Percentiles rank a stretch among this genome's conserved stretches.
Conservation (phyloP, 1,140 invertebrate species). For the Tetragnatha versicolor region DNA sequence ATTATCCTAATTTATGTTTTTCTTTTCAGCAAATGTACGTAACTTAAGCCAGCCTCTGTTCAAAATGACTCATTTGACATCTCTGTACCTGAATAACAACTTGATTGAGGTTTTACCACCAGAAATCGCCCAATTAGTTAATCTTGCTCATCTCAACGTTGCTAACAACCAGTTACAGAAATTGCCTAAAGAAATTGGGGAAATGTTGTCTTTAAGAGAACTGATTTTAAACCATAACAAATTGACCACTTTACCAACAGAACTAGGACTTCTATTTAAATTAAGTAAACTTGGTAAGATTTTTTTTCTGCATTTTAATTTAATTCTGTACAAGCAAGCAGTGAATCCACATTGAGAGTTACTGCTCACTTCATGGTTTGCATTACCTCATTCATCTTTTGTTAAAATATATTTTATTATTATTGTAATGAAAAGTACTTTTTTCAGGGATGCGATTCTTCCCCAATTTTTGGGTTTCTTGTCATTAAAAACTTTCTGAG, state of each 20-base stretch:
- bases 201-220: conserved; percentile 92
- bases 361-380: too few species aligned
- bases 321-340: too few species aligned
- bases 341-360: too few species aligned
- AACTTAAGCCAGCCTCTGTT: conserved; percentile 91
- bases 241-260: conserved; percentile 90
- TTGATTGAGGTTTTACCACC: conserved; percentile 84
- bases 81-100: conserved; percentile 95
- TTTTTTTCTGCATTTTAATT: neutral
- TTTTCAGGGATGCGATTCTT: too few species aligned
- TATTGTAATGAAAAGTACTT: too few species aligned
- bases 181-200: conserved; percentile 93
- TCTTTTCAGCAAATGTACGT: conserved; percentile 81
- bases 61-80: conserved; percentile 88
- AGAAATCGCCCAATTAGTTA: conserved; percentile 83
- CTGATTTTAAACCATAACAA: conserved; percentile 93
- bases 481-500: too few species aligned
- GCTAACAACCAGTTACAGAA: conserved; percentile 93
- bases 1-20: too few species aligned
- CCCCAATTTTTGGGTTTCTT: too few species aligned
- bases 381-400: too few species aligned
- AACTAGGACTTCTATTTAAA: conserved; percentile 97
- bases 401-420: too few species aligned
- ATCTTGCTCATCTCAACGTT: conserved; percentile 87
- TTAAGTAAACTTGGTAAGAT: conserved; percentile 74